These are phyloP conservation scores for Tinea pellionella DNA, from an alignment of 2,888 invertebrate species.

Conservation along the genomic window DNA sequence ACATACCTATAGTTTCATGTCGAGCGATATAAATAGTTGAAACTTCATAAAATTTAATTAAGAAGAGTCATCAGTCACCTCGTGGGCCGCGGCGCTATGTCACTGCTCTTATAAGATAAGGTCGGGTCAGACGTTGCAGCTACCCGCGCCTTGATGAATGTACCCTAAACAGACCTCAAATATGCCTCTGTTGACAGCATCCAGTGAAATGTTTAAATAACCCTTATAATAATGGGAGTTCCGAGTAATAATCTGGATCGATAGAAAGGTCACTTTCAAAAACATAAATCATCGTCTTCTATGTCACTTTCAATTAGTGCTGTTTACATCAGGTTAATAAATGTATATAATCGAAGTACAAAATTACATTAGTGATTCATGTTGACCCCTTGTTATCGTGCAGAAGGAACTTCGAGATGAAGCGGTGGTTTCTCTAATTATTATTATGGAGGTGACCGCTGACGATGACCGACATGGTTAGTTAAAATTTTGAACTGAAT, in stretches of 20 bases:
- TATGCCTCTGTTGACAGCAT: slow-evolving; percentile 50
- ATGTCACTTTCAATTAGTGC: neutral
- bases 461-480: slow-evolving; percentile 34
- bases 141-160: slow-evolving; percentile 54
- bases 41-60: slow-evolving; percentile 63
- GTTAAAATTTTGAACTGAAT: slow-evolving; percentile 27
- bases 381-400: slow-evolving; percentile 47
- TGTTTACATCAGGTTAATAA: neutral
- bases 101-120: slow-evolving; percentile 60
- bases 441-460: slow-evolving; percentile 38
- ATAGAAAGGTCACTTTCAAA: slow-evolving; percentile 2
- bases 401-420: slow-evolving; percentile 47
- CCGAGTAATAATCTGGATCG: slow-evolving; percentile 1
- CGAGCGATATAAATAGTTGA: slow-evolving; percentile 15
- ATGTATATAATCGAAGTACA: neutral
- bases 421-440: slow-evolving; percentile 54
- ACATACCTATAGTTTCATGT: neutral
- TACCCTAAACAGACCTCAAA: slow-evolving; percentile 61
- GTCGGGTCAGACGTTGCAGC: slow-evolving; percentile 60
- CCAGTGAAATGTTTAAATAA: slow-evolving; percentile 48
- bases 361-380: slow-evolving; percentile 31
- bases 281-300: slow-evolving; percentile 10
- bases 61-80: slow-evolving; percentile 63
- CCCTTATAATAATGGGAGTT: slow-evolving; percentile 32
- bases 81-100: slow-evolving; percentile 39